These are phyloP conservation scores for Natrix natrix DNA, from an alignment of 2,797 vertebrate genomes.

Conservation along the genomic window DNA sequence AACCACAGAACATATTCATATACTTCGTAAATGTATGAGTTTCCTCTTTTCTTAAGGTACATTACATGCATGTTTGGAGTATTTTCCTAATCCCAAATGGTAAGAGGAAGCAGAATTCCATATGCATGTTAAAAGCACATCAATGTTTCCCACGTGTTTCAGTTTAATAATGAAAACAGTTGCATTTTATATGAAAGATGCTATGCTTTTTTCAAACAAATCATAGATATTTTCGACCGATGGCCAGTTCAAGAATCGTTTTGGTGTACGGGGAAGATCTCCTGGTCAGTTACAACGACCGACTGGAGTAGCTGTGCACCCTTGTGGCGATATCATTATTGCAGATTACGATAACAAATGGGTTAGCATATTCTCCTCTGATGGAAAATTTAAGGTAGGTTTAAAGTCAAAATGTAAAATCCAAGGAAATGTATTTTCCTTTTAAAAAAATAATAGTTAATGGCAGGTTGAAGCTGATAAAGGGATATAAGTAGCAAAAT, in stretches of 20 bases:
- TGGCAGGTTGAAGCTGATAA: not conserved
- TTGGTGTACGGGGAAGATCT: constrained; percentile 91
- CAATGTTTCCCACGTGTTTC: not conserved
- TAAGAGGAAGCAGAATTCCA: not conserved
- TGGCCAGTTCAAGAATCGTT: constrained; percentile 93
- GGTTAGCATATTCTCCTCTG: constrained; percentile 97
- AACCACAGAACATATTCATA: not conserved
- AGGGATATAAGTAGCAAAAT: not conserved
- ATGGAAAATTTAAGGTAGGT: constrained; percentile 96
- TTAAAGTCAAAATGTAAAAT: constrained; percentile 4
- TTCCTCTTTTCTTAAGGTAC: not conserved
- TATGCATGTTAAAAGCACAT: not conserved
- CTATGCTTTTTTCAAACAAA: not conserved
- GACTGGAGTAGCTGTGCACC: constrained; percentile 95
- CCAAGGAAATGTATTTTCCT: not conserved
- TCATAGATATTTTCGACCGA: constrained; percentile 93
- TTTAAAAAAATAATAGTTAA: not conserved
- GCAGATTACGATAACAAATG: constrained; percentile 99
- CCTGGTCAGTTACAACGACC: constrained; percentile 94
- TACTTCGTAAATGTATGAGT: not conserved
- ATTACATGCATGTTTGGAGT: not conserved
- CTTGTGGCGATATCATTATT: constrained; percentile 94
- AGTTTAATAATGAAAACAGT: not conserved
- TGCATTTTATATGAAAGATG: not conserved
- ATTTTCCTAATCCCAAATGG: not conserved